phyloP scores from a whole-genome alignment of 2,888 invertebrate genomes.

The Drosophila austrosaltans region DNA sequence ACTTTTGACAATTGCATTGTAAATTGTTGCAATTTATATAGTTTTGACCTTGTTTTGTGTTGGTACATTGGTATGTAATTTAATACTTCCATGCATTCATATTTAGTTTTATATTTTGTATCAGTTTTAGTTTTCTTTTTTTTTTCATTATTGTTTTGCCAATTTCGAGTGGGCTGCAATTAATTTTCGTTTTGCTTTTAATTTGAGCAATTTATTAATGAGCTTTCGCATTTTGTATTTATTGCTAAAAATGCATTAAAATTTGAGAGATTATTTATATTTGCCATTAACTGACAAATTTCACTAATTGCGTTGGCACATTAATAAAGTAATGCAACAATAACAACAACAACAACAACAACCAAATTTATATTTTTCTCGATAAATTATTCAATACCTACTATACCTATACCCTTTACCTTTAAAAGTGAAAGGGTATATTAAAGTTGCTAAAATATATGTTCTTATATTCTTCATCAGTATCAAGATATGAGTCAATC shows the following conservation, averaged over 20 bases:
- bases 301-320: slow-evolving; percentile 72
- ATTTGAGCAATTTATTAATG: slow-evolving; percentile 71
- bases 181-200: slow-evolving; percentile 49
- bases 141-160: background rate
- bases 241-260: slow-evolving; percentile 77
- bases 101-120: background rate
- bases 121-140: background rate
- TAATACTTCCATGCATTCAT: too few species aligned
- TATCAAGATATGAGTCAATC: too few species aligned
- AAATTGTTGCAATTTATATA: background rate
- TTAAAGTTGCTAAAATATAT: too few species aligned
- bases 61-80: background rate
- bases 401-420: background rate
- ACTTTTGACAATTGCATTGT: background rate
- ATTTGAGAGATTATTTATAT: slow-evolving; percentile 80
- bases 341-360: slow-evolving; percentile 28
- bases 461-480: too few species aligned
- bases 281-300: slow-evolving; percentile 77
- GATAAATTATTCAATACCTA: slow-evolving; percentile 31
- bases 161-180: slow-evolving; percentile 7
- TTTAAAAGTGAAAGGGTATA: too few species aligned
- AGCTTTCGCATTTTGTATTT: slow-evolving; percentile 66
- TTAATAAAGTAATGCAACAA: slow-evolving; percentile 69
- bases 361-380: slow-evolving; percentile 36
- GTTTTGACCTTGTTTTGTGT: background rate